Evolutionary conservation across 2,797 vertebrate species (phyloP), one percentile per base, ranked within the genome.

Genomic region (Brotogeris chrysoptera): DNA sequence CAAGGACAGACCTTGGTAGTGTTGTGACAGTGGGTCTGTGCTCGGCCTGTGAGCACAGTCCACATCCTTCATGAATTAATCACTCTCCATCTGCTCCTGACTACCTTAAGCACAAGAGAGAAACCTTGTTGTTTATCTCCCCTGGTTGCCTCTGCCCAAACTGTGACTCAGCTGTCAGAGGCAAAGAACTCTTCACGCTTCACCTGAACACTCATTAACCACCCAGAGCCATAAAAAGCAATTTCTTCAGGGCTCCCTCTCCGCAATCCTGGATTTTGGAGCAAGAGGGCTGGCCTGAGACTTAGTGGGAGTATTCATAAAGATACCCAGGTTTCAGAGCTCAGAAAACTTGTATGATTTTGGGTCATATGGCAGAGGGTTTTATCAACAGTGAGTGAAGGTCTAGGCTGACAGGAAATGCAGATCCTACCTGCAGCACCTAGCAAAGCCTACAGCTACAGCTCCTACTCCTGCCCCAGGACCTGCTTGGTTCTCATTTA

Each of bases 131-230:
- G 43, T 30, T 79, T 53, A 41, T 59, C 43, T 16, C 12, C 44
- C 43, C 44, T n/a, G n/a, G 11, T 73, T 41, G 32, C 79, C 88
- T 47, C 89, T 66, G 70, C 84, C 86, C 74, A 50, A 57, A 80
- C 0, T 0, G 71, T 94, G 95, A 95, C 82, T 95, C 94, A 95
- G 85, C 80, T 91, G 71, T 80, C 88, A 90, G 91, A 94, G 95
- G 86, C 80, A 49, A 95, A 83, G 71, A 92, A 80, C 44, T 91
- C 78, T 81, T 79, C 80, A 70, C 2, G 1, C 64, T 90, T 88
- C 44, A 86, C 84, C 66, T 44, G 59, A 80, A 34, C 55, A 57
- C 46, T 90, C 64, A 70, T 92, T 93, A 90, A 90, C 73, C 32
- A 61, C 16, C 57, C 91, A 84, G 70, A 76, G 77, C 82, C 60